Evolutionary conservation across 1,140 invertebrate species (phyloP).

Genomic region (Drosophila biarmipes): DNA sequence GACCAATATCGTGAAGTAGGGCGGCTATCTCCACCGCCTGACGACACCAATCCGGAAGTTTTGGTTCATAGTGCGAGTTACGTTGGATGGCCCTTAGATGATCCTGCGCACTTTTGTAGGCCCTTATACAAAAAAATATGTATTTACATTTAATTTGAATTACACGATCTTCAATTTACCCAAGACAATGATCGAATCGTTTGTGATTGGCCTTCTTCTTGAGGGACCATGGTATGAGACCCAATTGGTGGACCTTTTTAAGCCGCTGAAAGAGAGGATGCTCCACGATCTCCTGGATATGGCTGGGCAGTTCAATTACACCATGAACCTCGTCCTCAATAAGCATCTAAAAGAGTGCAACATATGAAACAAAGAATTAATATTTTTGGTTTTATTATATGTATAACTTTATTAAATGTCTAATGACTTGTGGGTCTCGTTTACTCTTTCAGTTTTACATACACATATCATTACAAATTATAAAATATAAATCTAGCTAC

Average conservation of each 20-base stretch:
- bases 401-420: no score
- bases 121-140: conserved; percentile 9
- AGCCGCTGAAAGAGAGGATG: conserved; percentile 68
- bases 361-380: background rate
- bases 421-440: no score
- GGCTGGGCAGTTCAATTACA: conserved; percentile 46
- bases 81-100: conserved; percentile 55
- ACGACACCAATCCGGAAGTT: conserved; percentile 64
- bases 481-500: no score
- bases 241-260: conserved; percentile 65
- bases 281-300: conserved; percentile 53
- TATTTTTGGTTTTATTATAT: background rate
- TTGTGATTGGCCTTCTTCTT: conserved; percentile 30
- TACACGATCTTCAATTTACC: conserved; percentile 34
- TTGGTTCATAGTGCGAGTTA: conserved; percentile 50
- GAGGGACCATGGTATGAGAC: conserved; percentile 19
- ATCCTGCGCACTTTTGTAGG: conserved; percentile 53
- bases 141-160: background rate
- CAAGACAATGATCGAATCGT: conserved; percentile 75
- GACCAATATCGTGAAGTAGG: conserved; percentile 89
- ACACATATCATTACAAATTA: no score
- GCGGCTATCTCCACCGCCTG: conserved; percentile 86
- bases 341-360: conserved; percentile 30
- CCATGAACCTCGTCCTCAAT: conserved; percentile 69
- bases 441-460: background rate